Evolutionary conservation across 2,113 vertebrate genomes (phyloP).

Genomic region (Neotragus moschatus): DNA sequence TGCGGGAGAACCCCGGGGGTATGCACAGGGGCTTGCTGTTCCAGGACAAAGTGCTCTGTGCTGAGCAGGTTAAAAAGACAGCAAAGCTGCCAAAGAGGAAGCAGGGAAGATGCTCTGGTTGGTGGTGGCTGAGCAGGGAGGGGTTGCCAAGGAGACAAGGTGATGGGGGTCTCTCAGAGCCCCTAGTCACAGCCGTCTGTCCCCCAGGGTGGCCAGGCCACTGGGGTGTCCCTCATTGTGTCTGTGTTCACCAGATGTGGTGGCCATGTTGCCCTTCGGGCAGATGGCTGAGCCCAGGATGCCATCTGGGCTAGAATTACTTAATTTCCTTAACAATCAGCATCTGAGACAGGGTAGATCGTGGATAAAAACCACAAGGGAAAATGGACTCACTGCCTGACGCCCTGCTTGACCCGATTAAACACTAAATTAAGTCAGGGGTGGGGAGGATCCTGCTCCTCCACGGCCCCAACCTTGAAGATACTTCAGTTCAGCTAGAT

Average conservation of each 20-base stretch:
- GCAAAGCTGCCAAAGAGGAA: rapidly evolving
- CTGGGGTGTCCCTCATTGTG: rapidly evolving
- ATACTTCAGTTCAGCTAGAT: background rate
- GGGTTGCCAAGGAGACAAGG: background rate
- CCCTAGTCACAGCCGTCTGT: background rate
- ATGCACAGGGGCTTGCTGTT: rapidly evolving
- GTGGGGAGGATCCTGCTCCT: background rate
- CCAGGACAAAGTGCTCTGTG: background rate
- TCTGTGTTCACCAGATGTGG: background rate
- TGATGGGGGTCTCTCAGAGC: background rate
- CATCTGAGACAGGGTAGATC: background rate
- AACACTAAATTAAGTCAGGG: background rate
- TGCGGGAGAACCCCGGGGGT: rapidly evolving
- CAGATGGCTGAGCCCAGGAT: background rate
- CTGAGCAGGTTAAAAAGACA: background rate
- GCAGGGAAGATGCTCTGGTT: background rate
- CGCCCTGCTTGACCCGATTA: background rate
- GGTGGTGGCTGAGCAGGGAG: background rate
- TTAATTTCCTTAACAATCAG: background rate
- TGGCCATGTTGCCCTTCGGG: background rate
- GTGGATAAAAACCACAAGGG: background rate
- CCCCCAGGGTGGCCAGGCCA: background rate
- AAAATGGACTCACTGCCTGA: background rate
- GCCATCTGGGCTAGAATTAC: background rate
- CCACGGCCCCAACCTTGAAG: background rate